These are phyloP conservation scores for Pollenia labialis DNA, from an alignment of 2,888 invertebrate species.

Conservation along the genomic window DNA sequence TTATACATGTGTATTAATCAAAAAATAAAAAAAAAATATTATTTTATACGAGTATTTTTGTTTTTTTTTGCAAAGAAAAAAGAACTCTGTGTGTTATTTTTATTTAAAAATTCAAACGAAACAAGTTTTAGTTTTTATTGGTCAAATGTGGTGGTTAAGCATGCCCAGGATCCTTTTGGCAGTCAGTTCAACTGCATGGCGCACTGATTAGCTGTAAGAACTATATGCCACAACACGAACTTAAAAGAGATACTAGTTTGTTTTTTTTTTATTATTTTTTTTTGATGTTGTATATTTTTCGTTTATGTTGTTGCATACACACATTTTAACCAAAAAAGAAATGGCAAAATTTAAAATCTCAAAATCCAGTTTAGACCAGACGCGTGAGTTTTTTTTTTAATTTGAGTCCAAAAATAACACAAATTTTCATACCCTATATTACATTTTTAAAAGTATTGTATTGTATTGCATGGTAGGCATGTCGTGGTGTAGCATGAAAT, in stretches of 20 bases:
- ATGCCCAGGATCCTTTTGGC: slow-evolving; percentile 72
- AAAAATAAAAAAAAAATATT: slow-evolving; percentile 18
- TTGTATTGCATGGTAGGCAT: slow-evolving; percentile 25
- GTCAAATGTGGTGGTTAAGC: slow-evolving; percentile 68
- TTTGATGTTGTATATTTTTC: slow-evolving; percentile 1
- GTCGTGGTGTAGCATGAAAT: slow-evolving; percentile 5
- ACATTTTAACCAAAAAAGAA: slow-evolving; percentile 43
- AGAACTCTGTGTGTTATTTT: slow-evolving; percentile 47
- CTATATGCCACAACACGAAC: slow-evolving; percentile 54
- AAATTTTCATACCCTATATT: slow-evolving; percentile 67
- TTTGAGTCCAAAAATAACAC: slow-evolving; percentile 71
- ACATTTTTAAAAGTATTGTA: slow-evolving; percentile 45
- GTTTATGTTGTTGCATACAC: slow-evolving; percentile 37
- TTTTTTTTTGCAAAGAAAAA: slow-evolving; percentile 2
- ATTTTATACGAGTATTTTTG: slow-evolving; percentile 15
- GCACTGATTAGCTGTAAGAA: slow-evolving; percentile 72
- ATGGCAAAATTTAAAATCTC: slow-evolving; percentile 55
- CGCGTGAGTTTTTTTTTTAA: slow-evolving; percentile 69
- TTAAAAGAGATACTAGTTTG: slow-evolving; percentile 51
- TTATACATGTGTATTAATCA: background rate
- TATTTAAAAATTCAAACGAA: slow-evolving; percentile 61
- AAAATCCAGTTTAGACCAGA: slow-evolving; percentile 73
- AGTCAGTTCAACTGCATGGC: slow-evolving; percentile 51
- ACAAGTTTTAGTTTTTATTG: slow-evolving; percentile 69
- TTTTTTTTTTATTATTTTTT: slow-evolving; percentile 34